phyloP scores from a whole-genome alignment of 2,888 invertebrate species.

The Hemithea aestivaria region DNA sequence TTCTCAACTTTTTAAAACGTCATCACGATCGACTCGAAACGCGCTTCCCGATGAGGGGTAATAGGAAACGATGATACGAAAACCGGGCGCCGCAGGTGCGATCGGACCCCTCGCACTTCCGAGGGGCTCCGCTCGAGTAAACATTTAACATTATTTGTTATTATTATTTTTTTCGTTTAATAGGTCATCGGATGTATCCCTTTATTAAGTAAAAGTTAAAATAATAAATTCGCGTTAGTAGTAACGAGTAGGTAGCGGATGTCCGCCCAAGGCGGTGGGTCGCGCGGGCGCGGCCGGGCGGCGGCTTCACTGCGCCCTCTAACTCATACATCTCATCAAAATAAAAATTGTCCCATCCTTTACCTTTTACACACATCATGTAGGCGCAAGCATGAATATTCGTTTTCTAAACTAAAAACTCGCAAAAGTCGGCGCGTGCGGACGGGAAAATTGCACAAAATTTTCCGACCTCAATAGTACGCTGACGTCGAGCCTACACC shows the following conservation, averaged over 20 bases:
- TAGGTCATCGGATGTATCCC: slow-evolving; percentile 16
- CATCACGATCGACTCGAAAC: slow-evolving; percentile 28
- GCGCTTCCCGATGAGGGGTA: slow-evolving; percentile 33
- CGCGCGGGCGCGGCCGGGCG: slow-evolving; percentile 50
- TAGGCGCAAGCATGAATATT: slow-evolving; percentile 64
- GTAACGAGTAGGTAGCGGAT: slow-evolving; percentile 29
- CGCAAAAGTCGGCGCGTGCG: slow-evolving; percentile 32
- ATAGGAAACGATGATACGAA: slow-evolving; percentile 27
- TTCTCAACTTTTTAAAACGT: slow-evolving; percentile 26
- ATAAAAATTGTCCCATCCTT: slow-evolving; percentile 45
- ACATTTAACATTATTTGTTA: slow-evolving; percentile 32
- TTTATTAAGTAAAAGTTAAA: slow-evolving; percentile 33
- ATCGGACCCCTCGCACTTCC: slow-evolving; percentile 26
- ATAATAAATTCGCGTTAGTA: slow-evolving; percentile 16
- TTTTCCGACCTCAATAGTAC: slow-evolving; percentile 54
- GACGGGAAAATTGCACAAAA: slow-evolving; percentile 66
- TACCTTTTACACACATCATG: slow-evolving; percentile 41
- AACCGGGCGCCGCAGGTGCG: slow-evolving; percentile 5
- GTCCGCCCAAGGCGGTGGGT: slow-evolving; percentile 52
- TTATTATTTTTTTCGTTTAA: slow-evolving; percentile 39
- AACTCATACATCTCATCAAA: slow-evolving; percentile 40
- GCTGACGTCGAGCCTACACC: slow-evolving; percentile 23
- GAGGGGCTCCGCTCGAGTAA: slow-evolving; percentile 21
- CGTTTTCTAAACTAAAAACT: slow-evolving; percentile 35
- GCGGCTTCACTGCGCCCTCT: slow-evolving; percentile 51